Conservation (phyloP, 2,888 invertebrate genomes). For the Drosophila melanosoma region DNA sequence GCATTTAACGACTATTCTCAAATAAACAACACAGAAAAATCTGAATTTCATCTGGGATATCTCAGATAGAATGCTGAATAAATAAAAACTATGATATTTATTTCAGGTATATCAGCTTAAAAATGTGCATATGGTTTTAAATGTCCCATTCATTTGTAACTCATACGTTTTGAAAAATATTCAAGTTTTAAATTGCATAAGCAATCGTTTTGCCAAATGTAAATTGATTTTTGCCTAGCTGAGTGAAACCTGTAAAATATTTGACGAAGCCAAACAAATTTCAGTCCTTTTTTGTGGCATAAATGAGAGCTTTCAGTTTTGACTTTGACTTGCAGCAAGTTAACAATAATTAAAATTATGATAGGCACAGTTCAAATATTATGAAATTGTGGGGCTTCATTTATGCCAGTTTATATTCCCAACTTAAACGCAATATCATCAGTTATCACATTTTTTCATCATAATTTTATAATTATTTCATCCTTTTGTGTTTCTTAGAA, state of each 20-base stretch:
- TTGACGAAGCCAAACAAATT: background rate
- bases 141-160: background rate
- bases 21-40: background rate
- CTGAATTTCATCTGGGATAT: constrained; percentile 14
- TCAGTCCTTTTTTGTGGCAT: background rate
- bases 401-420: constrained; percentile 9
- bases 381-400: background rate
- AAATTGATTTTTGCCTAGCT: constrained; percentile 17
- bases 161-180: constrained; percentile 29
- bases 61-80: constrained; percentile 17
- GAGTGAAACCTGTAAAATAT: background rate
- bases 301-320: constrained; percentile 19
- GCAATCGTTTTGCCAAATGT: constrained; percentile 17
- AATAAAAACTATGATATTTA: constrained; percentile 18
- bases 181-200: constrained; percentile 16
- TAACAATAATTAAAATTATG: constrained; percentile 43
- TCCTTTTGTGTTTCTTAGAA: constrained; percentile 2
- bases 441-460: background rate
- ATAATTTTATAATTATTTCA: background rate
- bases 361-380: constrained; percentile 18
- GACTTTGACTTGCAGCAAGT: constrained; percentile 12
- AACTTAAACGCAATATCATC: no score
- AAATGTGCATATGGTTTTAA: constrained; percentile 19
- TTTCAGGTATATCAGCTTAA: constrained; percentile 8
- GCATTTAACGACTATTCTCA: constrained; percentile 17